Percentiles rank a stretch among this genome's conserved stretches.
phyloP scores from a whole-genome alignment of 2,888 invertebrate genomes.

The Andrena bicolor region DNA sequence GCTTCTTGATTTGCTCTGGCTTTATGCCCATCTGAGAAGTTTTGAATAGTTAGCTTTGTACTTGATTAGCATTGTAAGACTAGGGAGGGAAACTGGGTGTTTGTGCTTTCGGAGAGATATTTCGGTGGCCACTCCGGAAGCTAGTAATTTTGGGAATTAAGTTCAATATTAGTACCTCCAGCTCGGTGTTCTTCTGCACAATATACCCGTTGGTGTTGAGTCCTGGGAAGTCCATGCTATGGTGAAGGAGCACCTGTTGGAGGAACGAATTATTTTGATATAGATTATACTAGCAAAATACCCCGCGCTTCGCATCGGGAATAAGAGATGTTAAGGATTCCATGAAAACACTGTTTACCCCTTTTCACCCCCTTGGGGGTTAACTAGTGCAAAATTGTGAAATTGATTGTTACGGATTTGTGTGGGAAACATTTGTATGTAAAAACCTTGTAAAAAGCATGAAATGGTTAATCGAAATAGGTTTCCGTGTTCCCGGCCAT shows the following conservation, averaged over 20 bases:
- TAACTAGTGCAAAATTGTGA: no score
- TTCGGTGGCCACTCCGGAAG: background rate
- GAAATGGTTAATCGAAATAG: no score
- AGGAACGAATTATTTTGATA: background rate
- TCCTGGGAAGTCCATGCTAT: constrained; percentile 74
- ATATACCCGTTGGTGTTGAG: constrained; percentile 45
- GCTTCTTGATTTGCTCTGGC: constrained; percentile 17
- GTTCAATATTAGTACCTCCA: constrained; percentile 54
- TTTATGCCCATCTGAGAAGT: constrained; percentile 42
- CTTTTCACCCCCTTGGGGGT: no score
- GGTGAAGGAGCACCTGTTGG: constrained; percentile 77
- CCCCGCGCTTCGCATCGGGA: no score
- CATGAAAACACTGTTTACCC: no score
- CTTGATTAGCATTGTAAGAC: background rate
- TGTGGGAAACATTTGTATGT: no score
- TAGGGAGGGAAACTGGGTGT: no score
- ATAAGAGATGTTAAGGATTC: no score
- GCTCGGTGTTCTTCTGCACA: constrained; percentile 53
- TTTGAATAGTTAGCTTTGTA: background rate
- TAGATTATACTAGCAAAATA: background rate
- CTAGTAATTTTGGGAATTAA: background rate
- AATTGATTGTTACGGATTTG: no score
- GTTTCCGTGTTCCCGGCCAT: no score
- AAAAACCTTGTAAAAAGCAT: no score
- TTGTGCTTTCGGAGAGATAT: no score